A percentile compares a stretch with the other conserved stretches of the same genome.
Evolutionary conservation across 1,140 invertebrate species (phyloP).

Genomic region (Magallana gigas): DNA sequence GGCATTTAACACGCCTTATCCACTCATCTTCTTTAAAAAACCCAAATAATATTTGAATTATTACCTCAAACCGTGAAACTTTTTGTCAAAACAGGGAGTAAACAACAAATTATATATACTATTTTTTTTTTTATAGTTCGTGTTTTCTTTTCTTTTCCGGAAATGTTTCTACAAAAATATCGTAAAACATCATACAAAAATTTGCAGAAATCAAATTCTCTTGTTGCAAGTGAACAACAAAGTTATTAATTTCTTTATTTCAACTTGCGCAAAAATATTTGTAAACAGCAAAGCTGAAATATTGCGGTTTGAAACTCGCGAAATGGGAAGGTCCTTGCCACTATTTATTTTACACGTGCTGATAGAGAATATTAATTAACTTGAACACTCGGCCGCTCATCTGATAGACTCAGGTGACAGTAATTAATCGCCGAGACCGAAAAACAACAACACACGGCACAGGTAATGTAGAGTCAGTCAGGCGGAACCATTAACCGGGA

Average conservation of each 20-base stretch:
- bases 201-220: not conserved
- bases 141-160: too few relatives aligned
- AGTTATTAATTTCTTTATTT: not conserved
- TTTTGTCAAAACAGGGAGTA: too few relatives aligned
- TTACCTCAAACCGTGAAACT: too few relatives aligned
- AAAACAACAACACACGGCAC: slow-evolving; percentile 3
- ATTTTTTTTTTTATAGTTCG: too few relatives aligned
- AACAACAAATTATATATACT: too few relatives aligned
- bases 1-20: too few relatives aligned
- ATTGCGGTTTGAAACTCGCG: not conserved
- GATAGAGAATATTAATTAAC: slow-evolving; percentile 4
- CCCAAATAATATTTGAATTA: too few relatives aligned
- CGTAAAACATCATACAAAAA: too few relatives aligned
- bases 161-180: too few relatives aligned
- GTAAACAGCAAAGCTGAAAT: not conserved
- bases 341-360: not conserved
- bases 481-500: not conserved
- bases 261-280: not conserved
- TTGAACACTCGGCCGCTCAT: not conserved
- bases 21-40: too few relatives aligned
- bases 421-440: not conserved
- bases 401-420: not conserved
- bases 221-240: not conserved
- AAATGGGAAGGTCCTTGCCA: not conserved
- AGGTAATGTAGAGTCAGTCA: not conserved